Evolutionary conservation across 2,888 invertebrate genomes (phyloP).

Genomic region (Cancer borealis): DNA sequence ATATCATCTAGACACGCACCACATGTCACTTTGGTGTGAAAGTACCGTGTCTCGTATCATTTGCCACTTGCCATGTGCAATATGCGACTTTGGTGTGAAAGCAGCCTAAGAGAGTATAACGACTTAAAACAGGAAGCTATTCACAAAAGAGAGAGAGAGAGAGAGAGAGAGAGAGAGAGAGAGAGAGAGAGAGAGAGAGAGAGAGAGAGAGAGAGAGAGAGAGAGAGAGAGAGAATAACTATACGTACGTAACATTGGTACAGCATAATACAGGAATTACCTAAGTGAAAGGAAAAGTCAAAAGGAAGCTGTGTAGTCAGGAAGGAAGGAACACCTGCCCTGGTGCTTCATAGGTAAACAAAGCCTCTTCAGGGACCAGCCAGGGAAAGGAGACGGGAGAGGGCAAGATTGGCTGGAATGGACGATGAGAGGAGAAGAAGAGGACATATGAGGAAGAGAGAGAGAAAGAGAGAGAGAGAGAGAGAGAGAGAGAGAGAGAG

Average conservation of each 20-base stretch:
- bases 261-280: not conserved
- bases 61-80: too few relatives aligned
- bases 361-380: not conserved
- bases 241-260: not conserved
- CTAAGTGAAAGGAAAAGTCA: not conserved
- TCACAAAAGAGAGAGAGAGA: not conserved
- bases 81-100: too few relatives aligned
- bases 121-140: slow-evolving; percentile 10
- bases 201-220: not conserved
- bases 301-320: not conserved
- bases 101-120: not conserved
- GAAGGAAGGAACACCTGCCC: not conserved
- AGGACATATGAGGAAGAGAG: not conserved
- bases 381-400: not conserved
- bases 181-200: slow-evolving; percentile 36
- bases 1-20: too few relatives aligned
- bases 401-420: slow-evolving; percentile 6
- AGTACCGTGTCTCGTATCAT: too few relatives aligned
- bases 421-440: not conserved
- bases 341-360: slow-evolving; percentile 37
- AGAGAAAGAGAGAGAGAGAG: not conserved
- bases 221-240: not conserved
- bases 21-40: too few relatives aligned
- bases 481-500: not conserved
- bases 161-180: slow-evolving; percentile 20